Evolutionary conservation across 1,140 invertebrate genomes (phyloP).

Genomic region (Stegodyphus dumicola): DNA sequence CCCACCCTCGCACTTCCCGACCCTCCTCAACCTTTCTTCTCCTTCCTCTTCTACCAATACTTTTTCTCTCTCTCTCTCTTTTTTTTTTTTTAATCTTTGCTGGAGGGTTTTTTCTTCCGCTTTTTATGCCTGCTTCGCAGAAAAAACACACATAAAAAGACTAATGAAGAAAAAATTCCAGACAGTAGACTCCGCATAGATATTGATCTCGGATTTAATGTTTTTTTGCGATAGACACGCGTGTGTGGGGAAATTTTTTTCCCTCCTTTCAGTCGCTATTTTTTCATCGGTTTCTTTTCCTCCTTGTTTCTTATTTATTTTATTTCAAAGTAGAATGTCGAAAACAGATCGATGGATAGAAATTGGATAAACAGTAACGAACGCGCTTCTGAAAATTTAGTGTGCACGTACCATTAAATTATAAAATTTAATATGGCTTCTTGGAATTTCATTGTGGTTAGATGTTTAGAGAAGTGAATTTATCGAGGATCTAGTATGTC

Average conservation of each 20-base stretch:
- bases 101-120: constrained; percentile 4
- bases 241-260: neutral
- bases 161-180: constrained; percentile 53
- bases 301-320: constrained; percentile 5
- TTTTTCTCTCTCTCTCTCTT: neutral
- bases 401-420: too few relatives aligned
- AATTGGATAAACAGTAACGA: too few relatives aligned
- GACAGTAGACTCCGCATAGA: constrained; percentile 10
- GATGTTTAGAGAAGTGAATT: too few relatives aligned
- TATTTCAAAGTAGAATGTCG: neutral
- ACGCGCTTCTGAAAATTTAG: too few relatives aligned
- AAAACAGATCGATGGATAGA: neutral
- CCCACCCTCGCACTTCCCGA: neutral
- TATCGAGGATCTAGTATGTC: too few relatives aligned
- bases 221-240: constrained; percentile 31
- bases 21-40: too few relatives aligned
- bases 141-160: constrained; percentile 37
- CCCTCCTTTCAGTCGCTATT: neutral
- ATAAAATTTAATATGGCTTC: too few relatives aligned
- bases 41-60: too few relatives aligned
- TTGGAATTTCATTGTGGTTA: too few relatives aligned
- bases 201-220: constrained; percentile 48
- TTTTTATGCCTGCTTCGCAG: constrained; percentile 7
- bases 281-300: neutral
- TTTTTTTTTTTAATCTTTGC: neutral